Evolutionary conservation across 1,140 invertebrate species (phyloP), one percentile per base, ranked within the genome.

Genomic region (Bathynomus jamesi): DNA sequence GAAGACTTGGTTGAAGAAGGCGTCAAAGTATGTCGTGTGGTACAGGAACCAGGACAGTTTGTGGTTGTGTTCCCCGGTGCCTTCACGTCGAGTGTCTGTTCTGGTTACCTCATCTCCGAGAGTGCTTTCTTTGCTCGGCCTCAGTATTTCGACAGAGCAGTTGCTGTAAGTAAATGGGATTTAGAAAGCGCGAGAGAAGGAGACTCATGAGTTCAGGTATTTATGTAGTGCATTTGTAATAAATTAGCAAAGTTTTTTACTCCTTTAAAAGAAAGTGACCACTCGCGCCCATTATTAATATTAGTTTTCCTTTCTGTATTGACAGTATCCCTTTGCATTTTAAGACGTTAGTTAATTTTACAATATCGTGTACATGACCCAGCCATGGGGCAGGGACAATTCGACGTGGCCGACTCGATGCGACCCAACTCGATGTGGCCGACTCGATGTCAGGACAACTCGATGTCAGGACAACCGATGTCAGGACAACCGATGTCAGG

Each of bases 121-220:
- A 95, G 93, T 79, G 93, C 96, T 0, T 96, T 95, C 80, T 96
- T 95, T 80, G 94, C 93, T 1, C 88, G 90, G n/a, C 83, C 87
- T 13, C 86, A 88, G 0, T 97, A 94, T 92, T 81, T 97, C 3
- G 84, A 88, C 67, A 85, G 87, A 53, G 90, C 91, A 0, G 84
- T 88, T 72, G 83, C 89, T 80, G 88, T 90, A 64, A 75, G 73
- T 75, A 40, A 7, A 17, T 60, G 7, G 4, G 13, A 24, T 31
- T 67, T 13, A 27, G 24, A 24, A 17, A 21, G 28, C 31, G 69
- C 27, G 21, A 28, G 40, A 2, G 8, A 24, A 8, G 27, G 65
- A 8, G 10, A 31, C 30, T 29, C 3, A 27, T 5, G 28, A 21
- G 2, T 3, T 1, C 3, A 25, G 27, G 3, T 11, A 17, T 21